Evolutionary conservation across 2,797 vertebrate species (phyloP).

Genomic region (Crocodylus rhombifer): DNA sequence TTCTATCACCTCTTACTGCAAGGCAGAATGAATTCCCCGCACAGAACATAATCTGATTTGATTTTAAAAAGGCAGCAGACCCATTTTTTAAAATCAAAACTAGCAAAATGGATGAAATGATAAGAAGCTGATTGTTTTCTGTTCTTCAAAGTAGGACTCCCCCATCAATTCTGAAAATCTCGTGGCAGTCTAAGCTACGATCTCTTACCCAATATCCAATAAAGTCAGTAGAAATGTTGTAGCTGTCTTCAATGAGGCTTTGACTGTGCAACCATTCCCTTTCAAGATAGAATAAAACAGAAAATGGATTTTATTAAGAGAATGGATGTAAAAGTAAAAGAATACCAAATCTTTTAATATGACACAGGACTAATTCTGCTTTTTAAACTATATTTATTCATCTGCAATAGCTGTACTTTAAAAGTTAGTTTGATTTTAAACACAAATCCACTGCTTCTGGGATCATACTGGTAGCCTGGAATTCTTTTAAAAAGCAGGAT

Average conservation of each 20-base stretch:
- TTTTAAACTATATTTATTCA: background rate
- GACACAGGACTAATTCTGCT: slow-evolving; percentile 1
- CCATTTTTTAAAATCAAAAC: slow-evolving; percentile 3
- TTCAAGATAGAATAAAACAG: background rate
- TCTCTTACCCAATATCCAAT: background rate
- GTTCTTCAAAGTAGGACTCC: background rate
- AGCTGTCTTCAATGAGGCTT: background rate
- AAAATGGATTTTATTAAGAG: background rate
- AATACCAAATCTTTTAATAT: background rate
- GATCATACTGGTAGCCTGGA: background rate
- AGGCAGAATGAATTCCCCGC: slow-evolving; percentile 49
- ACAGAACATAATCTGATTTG: slow-evolving; percentile 40
- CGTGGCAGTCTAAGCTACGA: background rate
- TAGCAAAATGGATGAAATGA: background rate
- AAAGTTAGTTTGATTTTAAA: background rate
- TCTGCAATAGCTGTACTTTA: background rate
- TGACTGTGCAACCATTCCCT: background rate
- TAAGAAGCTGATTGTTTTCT: no score
- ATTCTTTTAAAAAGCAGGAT: background rate
- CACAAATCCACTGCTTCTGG: background rate
- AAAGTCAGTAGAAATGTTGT: background rate
- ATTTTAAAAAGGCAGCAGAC: slow-evolving; percentile 42
- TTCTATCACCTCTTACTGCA: slow-evolving; percentile 55
- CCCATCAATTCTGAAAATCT: background rate
- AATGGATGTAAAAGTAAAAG: background rate